Percentiles rank a stretch among this genome's conserved stretches.
phyloP scores from a whole-genome alignment of 2,113 vertebrate species.

The Corapipo altera region DNA sequence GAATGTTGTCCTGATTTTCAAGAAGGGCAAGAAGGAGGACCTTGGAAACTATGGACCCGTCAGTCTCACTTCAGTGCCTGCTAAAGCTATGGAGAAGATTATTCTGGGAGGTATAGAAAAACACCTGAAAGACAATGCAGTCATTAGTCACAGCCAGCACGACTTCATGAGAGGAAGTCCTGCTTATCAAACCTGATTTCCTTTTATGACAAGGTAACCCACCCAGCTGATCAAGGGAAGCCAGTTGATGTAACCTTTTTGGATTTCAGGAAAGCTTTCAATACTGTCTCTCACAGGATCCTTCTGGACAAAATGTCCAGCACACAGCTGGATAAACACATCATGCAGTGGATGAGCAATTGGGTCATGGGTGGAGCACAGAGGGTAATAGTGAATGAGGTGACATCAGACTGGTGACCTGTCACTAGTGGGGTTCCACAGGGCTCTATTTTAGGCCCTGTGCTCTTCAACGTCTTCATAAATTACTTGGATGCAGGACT shows the following conservation, averaged over 20 bases:
- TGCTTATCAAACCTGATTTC: background rate
- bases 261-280: background rate
- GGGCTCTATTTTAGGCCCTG: too few species aligned
- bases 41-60: background rate
- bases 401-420: too few species aligned
- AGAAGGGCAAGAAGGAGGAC: background rate
- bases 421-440: too few species aligned
- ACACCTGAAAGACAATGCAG: background rate
- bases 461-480: too few species aligned
- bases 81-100: background rate
- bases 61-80: background rate
- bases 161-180: background rate
- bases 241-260: background rate
- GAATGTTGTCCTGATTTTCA: background rate
- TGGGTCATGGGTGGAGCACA: background rate
- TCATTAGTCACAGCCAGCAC: background rate
- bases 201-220: background rate
- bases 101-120: background rate
- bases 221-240: background rate
- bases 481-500: too few species aligned
- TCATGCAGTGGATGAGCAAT: background rate
- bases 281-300: background rate
- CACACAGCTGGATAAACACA: background rate
- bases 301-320: background rate
- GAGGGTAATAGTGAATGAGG: too few species aligned